These are phyloP conservation scores for Lamellibrachia satsuma DNA, from an alignment of 2,888 invertebrate genomes.

Conservation along the genomic window DNA sequence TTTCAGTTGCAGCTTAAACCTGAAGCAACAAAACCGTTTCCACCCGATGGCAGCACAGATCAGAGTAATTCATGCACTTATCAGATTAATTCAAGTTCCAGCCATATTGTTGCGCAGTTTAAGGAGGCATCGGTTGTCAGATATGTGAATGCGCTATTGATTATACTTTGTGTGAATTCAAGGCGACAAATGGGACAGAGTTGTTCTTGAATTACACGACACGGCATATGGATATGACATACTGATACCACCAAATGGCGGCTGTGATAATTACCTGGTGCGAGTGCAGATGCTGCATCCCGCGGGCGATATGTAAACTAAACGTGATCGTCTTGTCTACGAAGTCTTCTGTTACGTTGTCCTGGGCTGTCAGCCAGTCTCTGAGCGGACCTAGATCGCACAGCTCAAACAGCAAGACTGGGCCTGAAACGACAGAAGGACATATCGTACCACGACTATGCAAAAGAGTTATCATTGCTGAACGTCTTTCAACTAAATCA, in stretches of 20 bases:
- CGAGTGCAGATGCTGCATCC: constrained; percentile 30
- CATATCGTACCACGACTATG: not conserved
- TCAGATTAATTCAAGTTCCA: no score
- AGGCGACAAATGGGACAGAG: no score
- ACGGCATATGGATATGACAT: not conserved
- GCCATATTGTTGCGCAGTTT: no score
- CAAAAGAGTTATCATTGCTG: not conserved
- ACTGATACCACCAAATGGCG: not conserved
- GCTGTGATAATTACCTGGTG: not conserved
- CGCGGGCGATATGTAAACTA: constrained; percentile 28
- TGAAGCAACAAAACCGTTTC: no score
- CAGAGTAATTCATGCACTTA: no score
- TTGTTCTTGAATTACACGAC: no score
- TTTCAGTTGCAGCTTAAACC: no score
- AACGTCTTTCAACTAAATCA: not conserved
- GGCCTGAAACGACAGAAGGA: constrained; percentile 3
- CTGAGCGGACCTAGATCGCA: constrained; percentile 28
- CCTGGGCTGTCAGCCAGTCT: constrained; percentile 28
- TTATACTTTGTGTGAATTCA: no score
- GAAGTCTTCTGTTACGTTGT: not conserved
- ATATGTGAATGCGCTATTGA: no score
- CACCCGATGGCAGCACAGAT: no score
- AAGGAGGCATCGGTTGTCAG: no score
- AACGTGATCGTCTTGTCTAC: constrained; percentile 28
- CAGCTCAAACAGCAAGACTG: constrained; percentile 29